Evolutionary conservation across 2,797 vertebrate genomes (phyloP), one percentile per base, ranked within the genome.

Genomic region (Hypotaenidia okinawae): DNA sequence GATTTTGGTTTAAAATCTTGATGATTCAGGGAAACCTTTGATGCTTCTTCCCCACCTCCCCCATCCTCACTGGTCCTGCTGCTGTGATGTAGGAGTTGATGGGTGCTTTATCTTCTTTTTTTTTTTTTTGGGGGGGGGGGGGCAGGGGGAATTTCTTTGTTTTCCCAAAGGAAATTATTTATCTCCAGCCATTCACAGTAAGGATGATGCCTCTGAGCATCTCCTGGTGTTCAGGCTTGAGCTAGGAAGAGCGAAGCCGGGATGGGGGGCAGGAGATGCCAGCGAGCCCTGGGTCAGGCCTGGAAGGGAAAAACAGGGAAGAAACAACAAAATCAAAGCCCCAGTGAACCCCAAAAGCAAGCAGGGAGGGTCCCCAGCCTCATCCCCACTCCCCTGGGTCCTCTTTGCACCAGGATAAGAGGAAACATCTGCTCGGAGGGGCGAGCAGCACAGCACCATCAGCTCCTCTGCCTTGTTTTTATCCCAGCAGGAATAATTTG

Each of bases 1-100:
- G 88, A 90, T 96, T 94, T 96, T 94, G 97, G 95, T 64, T 64
- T 35, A 73, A 96, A 94, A 96, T 94, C 85, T 86, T 86, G 68
- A 84, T 47, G 80, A 74, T 94, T 77, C 87, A 74, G 66, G 87
- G 89, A 68, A 77, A 70, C 6, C 41, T 74, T 86, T 37, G 70
- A 57, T 78, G 68, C 54, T 35, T 12, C 4, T 45, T 45, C 9
- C 61, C 51, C 37, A 11, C 10, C 43, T 7, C 41, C 43, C 18
- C 39, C 43, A 45, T 3, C 37, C 74, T 69, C 11, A 33, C 87
- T 2, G 8, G n/a, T 8, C 47, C 74, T 9, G 7, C 14, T 41
- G n/a, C 75, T 1, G 2, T 21, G 10, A 37, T 1, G 4, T 15
- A 7, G 91, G 41, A 49, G 69, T 35, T 5, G 11, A 41, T 16